These are phyloP conservation scores for Nephrotoma appendiculata DNA, from an alignment of 2,888 invertebrate species.

Conservation along the genomic window DNA sequence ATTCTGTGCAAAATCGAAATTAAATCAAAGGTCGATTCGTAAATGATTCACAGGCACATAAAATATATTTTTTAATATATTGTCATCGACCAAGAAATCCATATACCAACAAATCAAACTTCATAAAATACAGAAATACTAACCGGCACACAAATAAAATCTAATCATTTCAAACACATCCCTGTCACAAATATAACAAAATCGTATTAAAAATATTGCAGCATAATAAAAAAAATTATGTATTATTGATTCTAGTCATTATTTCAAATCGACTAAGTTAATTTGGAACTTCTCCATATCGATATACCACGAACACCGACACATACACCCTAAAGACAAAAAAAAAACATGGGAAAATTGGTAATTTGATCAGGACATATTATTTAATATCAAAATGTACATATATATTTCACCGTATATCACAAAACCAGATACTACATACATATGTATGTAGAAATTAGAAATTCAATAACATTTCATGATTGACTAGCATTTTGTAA, in stretches of 20 bases:
- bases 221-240: not conserved
- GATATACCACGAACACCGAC: not conserved
- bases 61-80: not conserved
- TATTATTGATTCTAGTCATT: not conserved
- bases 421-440: not conserved
- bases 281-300: not conserved
- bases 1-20: not conserved
- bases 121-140: not conserved
- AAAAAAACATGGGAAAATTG: not conserved
- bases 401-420: not conserved
- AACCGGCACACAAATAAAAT: not conserved
- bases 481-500: not conserved
- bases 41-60: too few relatives aligned
- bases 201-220: not conserved
- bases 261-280: not conserved
- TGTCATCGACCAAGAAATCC: not conserved
- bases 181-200: not conserved
- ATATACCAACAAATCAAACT: not conserved
- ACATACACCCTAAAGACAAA: not conserved
- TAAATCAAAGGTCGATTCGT: not conserved
- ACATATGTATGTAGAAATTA: not conserved
- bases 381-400: not conserved
- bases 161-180: not conserved
- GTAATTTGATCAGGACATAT: not conserved
- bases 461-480: not conserved